phyloP scores from a whole-genome alignment of 1,140 invertebrate species.

The Pachyrhynchus sulphureomaculatus region DNA sequence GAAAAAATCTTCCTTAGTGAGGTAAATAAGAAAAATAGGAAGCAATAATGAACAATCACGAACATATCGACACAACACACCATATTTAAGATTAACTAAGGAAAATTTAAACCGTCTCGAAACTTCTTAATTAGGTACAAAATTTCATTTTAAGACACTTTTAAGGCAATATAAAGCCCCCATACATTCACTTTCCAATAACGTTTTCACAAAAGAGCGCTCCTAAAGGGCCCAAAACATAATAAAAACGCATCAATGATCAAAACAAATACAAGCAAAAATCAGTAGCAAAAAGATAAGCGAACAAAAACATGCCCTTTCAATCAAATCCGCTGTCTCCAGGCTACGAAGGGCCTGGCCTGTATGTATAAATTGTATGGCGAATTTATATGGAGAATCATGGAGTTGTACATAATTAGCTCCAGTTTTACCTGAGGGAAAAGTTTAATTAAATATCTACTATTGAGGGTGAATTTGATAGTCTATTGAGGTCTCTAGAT shows the following conservation, averaged over 20 bases:
- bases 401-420: constrained; percentile 26
- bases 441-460: constrained; percentile 29
- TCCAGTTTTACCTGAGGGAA: constrained; percentile 23
- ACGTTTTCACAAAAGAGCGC: no score
- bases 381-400: no score
- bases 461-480: neutral
- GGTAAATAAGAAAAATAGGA: no score
- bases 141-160: no score
- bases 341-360: neutral
- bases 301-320: constrained; percentile 15
- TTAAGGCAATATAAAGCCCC: no score
- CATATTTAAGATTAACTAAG: no score
- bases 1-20: no score
- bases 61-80: no score
- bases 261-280: constrained; percentile 10
- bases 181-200: no score
- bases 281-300: neutral
- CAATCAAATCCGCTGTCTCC: constrained; percentile 13
- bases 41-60: no score
- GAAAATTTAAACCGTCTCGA: no score
- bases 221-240: neutral
- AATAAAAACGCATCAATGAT: constrained; percentile 24
- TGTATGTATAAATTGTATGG: constrained; percentile 21
- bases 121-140: no score
- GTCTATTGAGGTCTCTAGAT: neutral